Evolutionary conservation across 2,888 invertebrate genomes (phyloP).

Genomic region (Tipula confusa): DNA sequence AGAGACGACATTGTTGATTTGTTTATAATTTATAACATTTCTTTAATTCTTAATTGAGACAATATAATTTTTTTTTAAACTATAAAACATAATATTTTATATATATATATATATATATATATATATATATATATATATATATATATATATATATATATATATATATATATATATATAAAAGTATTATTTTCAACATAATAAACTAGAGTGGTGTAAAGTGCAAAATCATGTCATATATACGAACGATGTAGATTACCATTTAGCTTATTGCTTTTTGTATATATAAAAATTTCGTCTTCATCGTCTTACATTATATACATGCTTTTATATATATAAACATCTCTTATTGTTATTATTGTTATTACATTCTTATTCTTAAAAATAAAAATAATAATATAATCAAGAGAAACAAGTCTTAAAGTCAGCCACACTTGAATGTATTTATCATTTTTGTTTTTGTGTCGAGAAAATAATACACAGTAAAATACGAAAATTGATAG

Average conservation of each 20-base stretch:
- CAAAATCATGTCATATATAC: slow-evolving; percentile 33
- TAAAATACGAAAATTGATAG: slow-evolving; percentile 26
- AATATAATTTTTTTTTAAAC: background rate
- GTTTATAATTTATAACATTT: background rate
- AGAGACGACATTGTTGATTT: background rate
- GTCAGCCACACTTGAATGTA: slow-evolving; percentile 28
- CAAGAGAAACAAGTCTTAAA: slow-evolving; percentile 27
- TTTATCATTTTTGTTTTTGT: slow-evolving; percentile 21
- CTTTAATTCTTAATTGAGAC: slow-evolving; percentile 7
- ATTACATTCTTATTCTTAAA: slow-evolving; percentile 26
- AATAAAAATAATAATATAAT: slow-evolving; percentile 29
- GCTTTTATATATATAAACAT: background rate
- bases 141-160: background rate
- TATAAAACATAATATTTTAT: slow-evolving; percentile 25
- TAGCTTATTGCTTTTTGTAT: slow-evolving; percentile 26
- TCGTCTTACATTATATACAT: too few relatives aligned
- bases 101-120: background rate
- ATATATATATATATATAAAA: background rate
- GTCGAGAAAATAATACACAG: background rate
- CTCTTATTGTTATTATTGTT: background rate
- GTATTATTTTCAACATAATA: slow-evolving; percentile 29
- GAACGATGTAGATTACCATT: slow-evolving; percentile 30
- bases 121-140: background rate
- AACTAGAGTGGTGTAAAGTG: slow-evolving; percentile 33
- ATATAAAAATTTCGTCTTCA: background rate